phyloP scores from a whole-genome alignment of 2,113 vertebrate genomes.

The Brachyhypopomus gauderio region DNA sequence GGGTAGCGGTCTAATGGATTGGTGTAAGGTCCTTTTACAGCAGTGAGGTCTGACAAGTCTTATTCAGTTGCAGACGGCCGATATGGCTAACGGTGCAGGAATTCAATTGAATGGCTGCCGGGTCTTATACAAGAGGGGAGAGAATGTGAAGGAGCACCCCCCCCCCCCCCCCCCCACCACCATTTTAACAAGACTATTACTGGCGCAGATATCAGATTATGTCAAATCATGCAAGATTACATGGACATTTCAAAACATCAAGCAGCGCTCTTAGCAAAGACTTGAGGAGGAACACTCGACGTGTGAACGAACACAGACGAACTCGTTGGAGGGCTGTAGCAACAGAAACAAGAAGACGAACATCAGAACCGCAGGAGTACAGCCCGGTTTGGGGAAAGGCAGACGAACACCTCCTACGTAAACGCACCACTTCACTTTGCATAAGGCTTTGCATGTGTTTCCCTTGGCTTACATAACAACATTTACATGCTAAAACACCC shows the following conservation, averaged over 20 bases:
- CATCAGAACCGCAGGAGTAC: neutral
- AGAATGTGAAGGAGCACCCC: constrained; percentile 50
- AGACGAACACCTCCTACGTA: neutral
- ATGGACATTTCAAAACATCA: neutral
- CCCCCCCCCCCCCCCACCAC: constrained; percentile 7
- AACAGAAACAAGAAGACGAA: neutral
- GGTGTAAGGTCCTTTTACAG: constrained; percentile 56
- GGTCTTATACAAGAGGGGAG: constrained; percentile 59
- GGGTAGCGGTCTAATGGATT: constrained; percentile 40
- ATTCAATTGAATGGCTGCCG: constrained; percentile 58
- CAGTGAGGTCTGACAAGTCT: constrained; percentile 52
- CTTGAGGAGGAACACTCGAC: neutral
- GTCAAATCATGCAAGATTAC: neutral
- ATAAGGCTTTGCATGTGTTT: constrained; percentile 47
- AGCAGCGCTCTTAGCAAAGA: neutral
- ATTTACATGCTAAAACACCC: constrained; percentile 47
- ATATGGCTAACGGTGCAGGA: constrained; percentile 48
- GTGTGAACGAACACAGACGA: neutral
- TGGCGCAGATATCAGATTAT: constrained; percentile 27
- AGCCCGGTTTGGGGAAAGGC: neutral
- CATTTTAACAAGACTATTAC: constrained; percentile 32
- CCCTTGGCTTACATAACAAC: constrained; percentile 47
- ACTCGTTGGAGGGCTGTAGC: neutral
- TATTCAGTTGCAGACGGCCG: constrained; percentile 56
- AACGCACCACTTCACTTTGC: constrained; percentile 33